A percentile compares a stretch with the other conserved stretches of the same genome.
These are phyloP conservation scores for Cotesia typhae DNA, from an alignment of 1,140 invertebrate species.

Conservation along the genomic window DNA sequence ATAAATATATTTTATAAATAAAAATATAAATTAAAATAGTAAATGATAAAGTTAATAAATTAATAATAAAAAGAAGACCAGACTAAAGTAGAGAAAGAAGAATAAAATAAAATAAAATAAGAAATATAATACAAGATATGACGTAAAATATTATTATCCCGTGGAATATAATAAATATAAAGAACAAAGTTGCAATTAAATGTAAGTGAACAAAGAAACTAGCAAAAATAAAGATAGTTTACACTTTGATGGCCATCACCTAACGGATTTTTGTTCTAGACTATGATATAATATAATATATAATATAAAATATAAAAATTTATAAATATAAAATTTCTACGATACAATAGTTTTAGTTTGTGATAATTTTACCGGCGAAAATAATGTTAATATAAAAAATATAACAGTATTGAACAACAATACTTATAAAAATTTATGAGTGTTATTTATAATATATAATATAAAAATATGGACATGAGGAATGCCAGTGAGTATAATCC, in stretches of 20 bases:
- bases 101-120: constrained; percentile 4
- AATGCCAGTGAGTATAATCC: too few relatives aligned
- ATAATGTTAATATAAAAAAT: constrained; percentile 23
- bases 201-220: constrained; percentile 23
- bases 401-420: neutral
- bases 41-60: too few relatives aligned
- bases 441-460: too few relatives aligned
- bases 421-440: too few relatives aligned
- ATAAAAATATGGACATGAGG: too few relatives aligned
- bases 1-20: too few relatives aligned
- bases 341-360: constrained; percentile 1
- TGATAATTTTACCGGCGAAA: constrained; percentile 27
- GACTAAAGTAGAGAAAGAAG: neutral
- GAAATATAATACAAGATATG: neutral
- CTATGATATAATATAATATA: neutral
- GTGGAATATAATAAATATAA: constrained; percentile 5
- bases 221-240: constrained; percentile 28
- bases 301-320: too few relatives aligned
- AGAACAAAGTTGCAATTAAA: constrained; percentile 6
- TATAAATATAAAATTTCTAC: neutral
- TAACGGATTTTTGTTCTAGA: constrained; percentile 29
- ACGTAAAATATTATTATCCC: neutral
- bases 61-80: too few relatives aligned
- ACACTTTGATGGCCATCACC: constrained; percentile 34
- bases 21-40: too few relatives aligned